phyloP scores from a whole-genome alignment of 2,888 invertebrate species.

The Meiosimyza platycephala region DNA sequence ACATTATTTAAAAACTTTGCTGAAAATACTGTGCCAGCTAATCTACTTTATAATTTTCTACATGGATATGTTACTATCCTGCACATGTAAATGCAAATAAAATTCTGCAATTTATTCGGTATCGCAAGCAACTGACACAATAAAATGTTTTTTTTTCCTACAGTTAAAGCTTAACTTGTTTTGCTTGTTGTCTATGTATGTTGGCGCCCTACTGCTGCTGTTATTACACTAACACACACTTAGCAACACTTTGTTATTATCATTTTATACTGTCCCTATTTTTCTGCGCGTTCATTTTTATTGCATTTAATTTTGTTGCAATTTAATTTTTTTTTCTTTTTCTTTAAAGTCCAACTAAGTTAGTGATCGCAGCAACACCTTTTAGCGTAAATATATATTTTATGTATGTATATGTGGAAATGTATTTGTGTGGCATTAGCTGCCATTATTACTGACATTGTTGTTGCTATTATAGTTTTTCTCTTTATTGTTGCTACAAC shows the following conservation, averaged over 20 bases:
- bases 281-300: neutral
- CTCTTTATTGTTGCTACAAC: neutral
- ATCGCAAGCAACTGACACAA: conserved; percentile 50
- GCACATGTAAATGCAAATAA: conserved; percentile 44
- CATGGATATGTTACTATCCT: neutral
- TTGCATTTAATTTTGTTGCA: neutral
- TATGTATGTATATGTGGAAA: neutral
- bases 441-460: too few species aligned
- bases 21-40: too few species aligned
- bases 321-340: neutral
- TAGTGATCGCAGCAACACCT: too few species aligned
- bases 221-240: neutral
- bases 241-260: conserved; percentile 17
- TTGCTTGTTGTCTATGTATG: conserved; percentile 5
- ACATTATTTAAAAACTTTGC: too few species aligned
- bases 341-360: too few species aligned
- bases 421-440: neutral
- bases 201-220: neutral
- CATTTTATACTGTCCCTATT: neutral
- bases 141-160: conserved; percentile 39
- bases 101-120: conserved; percentile 50
- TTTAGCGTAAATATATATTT: too few species aligned
- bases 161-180: neutral
- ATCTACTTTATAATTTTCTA: too few species aligned
- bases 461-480: too few species aligned